Evolutionary conservation across 2,113 vertebrate genomes (phyloP).

Genomic region (Hemibagrus wyckioides): DNA sequence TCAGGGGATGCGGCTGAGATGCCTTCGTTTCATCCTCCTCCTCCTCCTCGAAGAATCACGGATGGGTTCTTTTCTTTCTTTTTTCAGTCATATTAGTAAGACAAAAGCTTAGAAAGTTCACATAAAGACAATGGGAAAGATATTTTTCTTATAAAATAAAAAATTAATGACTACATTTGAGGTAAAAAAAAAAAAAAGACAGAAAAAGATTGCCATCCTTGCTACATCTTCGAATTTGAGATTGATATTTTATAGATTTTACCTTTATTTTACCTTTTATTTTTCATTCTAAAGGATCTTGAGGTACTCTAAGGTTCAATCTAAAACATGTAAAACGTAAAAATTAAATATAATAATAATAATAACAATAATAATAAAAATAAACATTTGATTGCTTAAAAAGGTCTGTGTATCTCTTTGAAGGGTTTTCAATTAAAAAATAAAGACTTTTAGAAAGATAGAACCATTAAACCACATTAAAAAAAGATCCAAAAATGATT

Average conservation of each 20-base stretch:
- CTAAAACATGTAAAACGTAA: too few relatives aligned
- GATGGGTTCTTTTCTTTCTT: neutral
- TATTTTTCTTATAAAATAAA: neutral
- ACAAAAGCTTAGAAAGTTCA: neutral
- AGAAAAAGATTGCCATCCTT: too few relatives aligned
- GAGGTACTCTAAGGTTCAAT: too few relatives aligned
- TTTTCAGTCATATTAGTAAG: neutral
- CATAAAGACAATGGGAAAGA: neutral
- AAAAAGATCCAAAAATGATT: neutral
- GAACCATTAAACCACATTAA: neutral
- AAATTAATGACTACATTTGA: neutral
- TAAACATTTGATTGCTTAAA: neutral
- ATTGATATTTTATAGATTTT: neutral
- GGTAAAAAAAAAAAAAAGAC: neutral
- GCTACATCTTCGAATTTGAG: neutral
- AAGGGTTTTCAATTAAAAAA: neutral
- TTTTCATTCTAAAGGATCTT: too few relatives aligned
- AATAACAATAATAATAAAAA: neutral
- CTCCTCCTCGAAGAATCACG: neutral
- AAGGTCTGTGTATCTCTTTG: neutral
- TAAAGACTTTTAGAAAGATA: neutral
- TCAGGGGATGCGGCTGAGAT: neutral
- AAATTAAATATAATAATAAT: too few relatives aligned
- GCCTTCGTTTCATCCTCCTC: neutral
- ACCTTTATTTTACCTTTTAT: neutral